Percentiles rank a stretch among this genome's conserved stretches.
Conservation (phyloP, 92 coral and sea anemone species). For the Micromussa lordhowensis region DNA sequence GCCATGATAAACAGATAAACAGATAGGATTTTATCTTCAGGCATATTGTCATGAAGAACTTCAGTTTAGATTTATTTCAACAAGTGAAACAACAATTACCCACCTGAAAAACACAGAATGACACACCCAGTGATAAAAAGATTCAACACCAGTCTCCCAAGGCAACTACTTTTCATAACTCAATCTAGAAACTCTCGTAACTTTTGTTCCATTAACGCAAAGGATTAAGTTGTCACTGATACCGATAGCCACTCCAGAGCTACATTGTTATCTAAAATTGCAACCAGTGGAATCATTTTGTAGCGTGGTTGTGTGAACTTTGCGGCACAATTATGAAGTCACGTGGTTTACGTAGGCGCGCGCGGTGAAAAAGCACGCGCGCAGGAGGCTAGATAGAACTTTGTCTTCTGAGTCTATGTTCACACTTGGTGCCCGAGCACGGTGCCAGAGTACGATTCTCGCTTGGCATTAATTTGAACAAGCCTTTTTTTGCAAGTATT, state of each 20-base stretch:
- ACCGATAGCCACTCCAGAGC: neutral
- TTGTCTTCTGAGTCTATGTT: neutral
- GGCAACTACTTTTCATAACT: neutral
- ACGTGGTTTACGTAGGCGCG: neutral
- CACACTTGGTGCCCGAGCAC: no score
- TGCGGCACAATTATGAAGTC: neutral
- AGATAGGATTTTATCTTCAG: no score
- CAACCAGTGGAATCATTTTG: neutral
- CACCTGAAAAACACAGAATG: slow-evolving; percentile 19
- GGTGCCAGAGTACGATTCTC: no score
- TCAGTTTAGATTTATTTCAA: neutral
- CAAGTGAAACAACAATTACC: neutral
- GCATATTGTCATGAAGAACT: no score
- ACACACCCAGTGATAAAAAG: neutral
- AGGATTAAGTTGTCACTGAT: neutral
- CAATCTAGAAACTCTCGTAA: neutral
- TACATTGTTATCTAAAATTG: neutral
- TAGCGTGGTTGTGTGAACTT: neutral
- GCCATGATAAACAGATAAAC: no score
- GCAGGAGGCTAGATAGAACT: neutral
- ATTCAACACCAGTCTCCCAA: neutral
- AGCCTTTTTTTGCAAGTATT: no score
- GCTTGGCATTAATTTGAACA: no score
- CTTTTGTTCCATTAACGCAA: neutral
- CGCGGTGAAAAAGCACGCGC: neutral